phyloP scores from a whole-genome alignment of 2,888 invertebrate species.

The Melolontha melolontha region DNA sequence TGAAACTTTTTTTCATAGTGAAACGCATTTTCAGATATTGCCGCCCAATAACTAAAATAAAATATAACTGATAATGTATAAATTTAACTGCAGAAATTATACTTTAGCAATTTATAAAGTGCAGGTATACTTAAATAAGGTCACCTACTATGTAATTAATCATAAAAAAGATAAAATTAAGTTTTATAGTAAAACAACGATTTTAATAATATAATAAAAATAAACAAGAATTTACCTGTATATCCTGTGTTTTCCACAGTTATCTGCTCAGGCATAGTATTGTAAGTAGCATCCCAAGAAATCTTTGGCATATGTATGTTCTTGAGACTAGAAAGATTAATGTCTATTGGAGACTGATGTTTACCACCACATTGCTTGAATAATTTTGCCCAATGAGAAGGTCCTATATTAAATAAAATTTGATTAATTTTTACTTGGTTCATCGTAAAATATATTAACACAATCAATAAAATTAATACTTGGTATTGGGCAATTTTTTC shows the following conservation, averaged over 20 bases:
- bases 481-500: too few species aligned
- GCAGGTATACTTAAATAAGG: too few species aligned
- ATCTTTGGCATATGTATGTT: constrained; percentile 66
- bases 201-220: too few species aligned
- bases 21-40: too few species aligned
- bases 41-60: too few species aligned
- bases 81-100: too few species aligned
- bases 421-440: not conserved
- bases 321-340: constrained; percentile 61
- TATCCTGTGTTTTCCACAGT: constrained; percentile 75
- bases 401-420: constrained; percentile 43
- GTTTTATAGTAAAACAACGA: too few species aligned
- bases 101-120: too few species aligned
- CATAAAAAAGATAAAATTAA: too few species aligned
- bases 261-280: constrained; percentile 71
- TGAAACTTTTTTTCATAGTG: too few species aligned
- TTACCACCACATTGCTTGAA: constrained; percentile 51
- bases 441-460: not conserved
- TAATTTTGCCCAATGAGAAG: constrained; percentile 48
- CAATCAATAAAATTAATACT: not conserved
- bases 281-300: constrained; percentile 69
- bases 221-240: constrained; percentile 66
- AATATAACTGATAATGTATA: too few species aligned
- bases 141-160: too few species aligned
- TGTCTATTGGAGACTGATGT: constrained; percentile 65